These are phyloP conservation scores for Corythaixoides concolor DNA, from an alignment of 2,113 vertebrate genomes.

Conservation along the genomic window DNA sequence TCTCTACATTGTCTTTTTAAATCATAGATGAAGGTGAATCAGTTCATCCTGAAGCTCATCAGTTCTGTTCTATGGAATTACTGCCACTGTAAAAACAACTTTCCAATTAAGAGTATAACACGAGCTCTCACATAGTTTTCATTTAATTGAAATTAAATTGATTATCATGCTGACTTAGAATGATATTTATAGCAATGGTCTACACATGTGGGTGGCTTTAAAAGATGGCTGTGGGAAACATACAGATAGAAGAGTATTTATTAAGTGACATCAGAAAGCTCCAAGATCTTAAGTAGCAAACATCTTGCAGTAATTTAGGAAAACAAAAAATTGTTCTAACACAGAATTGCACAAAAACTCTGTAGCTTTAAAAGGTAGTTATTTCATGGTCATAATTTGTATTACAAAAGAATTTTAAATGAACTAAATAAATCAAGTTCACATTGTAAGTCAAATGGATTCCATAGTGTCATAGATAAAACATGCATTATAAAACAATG, in stretches of 20 bases:
- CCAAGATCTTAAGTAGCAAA: neutral
- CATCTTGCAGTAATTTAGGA: neutral
- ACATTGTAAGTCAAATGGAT: neutral
- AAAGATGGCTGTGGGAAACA: neutral
- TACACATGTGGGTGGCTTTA: neutral
- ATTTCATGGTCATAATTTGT: neutral
- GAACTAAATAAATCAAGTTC: neutral
- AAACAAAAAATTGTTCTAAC: neutral
- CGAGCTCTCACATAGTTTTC: constrained; percentile 41
- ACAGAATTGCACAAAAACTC: neutral
- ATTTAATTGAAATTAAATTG: constrained; percentile 45
- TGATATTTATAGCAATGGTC: constrained; percentile 3
- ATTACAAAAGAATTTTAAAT: neutral
- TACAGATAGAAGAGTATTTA: neutral
- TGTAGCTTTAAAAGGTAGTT: neutral
- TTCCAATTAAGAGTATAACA: constrained; percentile 36
- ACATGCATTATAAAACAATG: neutral
- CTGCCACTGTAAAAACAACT: neutral
- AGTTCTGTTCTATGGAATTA: constrained; percentile 7
- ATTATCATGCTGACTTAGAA: constrained; percentile 34
- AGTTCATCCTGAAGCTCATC: constrained; percentile 4
- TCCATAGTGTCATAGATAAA: neutral
- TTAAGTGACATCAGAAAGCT: neutral
- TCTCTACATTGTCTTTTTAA: neutral
- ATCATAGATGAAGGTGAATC: constrained; percentile 14